Evolutionary conservation across 2,797 vertebrate species (phyloP).

Genomic region (Sebastes diploproa): DNA sequence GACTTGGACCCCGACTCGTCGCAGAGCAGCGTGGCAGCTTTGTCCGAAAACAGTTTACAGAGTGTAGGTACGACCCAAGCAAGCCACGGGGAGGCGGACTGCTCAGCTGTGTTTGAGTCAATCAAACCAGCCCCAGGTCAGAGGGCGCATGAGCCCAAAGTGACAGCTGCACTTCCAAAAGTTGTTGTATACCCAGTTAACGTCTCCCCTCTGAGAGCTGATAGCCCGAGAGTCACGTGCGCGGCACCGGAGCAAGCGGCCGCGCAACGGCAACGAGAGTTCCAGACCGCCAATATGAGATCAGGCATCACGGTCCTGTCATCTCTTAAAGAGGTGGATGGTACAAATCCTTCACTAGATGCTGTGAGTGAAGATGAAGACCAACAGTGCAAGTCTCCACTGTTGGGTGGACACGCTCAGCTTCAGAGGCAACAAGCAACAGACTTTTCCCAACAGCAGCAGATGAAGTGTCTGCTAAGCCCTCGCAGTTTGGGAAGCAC

Average conservation of each 20-base stretch:
- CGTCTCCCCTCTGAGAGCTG: slow-evolving; percentile 88
- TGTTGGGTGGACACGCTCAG: slow-evolving; percentile 87
- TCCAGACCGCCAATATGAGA: slow-evolving; percentile 78
- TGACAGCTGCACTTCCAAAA: slow-evolving; percentile 89
- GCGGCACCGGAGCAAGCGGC: slow-evolving; percentile 85
- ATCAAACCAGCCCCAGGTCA: slow-evolving; percentile 78
- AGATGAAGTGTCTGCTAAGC: slow-evolving; percentile 92
- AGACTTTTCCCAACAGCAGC: slow-evolving; percentile 93
- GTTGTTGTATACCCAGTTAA: slow-evolving; percentile 94
- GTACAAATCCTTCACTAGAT: slow-evolving; percentile 80
- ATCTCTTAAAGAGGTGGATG: slow-evolving; percentile 86
- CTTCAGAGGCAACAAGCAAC: slow-evolving; percentile 97
- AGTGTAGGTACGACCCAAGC: slow-evolving; percentile 75
- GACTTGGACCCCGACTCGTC: slow-evolving; percentile 87
- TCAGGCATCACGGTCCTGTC: slow-evolving; percentile 79
- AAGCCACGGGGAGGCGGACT: slow-evolving; percentile 77
- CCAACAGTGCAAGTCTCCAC: slow-evolving; percentile 83
- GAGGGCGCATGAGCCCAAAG: slow-evolving; percentile 83
- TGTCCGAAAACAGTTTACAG: slow-evolving; percentile 82
- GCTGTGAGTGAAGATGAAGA: slow-evolving; percentile 83
- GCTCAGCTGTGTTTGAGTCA: slow-evolving; percentile 54
- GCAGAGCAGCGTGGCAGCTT: slow-evolving; percentile 81
- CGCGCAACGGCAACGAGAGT: slow-evolving; percentile 88
- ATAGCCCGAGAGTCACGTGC: slow-evolving; percentile 88
- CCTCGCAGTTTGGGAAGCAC: slow-evolving; percentile 97